Evolutionary conservation across 2,797 vertebrate genomes (phyloP).

Genomic region (Rhadinocentrus ornatus): DNA sequence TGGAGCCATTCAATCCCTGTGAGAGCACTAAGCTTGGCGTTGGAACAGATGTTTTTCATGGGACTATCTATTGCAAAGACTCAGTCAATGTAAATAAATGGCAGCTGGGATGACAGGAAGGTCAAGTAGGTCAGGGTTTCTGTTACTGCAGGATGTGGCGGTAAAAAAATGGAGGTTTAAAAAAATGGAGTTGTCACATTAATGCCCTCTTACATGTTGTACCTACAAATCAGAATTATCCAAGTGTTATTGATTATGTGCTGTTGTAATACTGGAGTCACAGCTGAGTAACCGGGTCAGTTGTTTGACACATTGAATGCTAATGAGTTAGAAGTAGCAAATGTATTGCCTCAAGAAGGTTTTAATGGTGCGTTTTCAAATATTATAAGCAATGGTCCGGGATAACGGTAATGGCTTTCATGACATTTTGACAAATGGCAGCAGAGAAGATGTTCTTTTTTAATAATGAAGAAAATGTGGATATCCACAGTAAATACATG

Average conservation of each 20-base stretch:
- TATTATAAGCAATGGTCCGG: background rate
- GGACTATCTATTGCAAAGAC: constrained; percentile 38
- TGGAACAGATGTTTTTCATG: constrained; percentile 65
- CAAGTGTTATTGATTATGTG: background rate
- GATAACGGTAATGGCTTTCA: background rate
- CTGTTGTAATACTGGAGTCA: background rate
- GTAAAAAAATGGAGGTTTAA: background rate
- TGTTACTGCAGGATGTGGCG: constrained; percentile 19
- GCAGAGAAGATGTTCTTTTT: background rate
- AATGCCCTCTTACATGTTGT: background rate
- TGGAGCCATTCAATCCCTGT: constrained; percentile 49
- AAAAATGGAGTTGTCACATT: background rate
- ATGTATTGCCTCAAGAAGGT: background rate
- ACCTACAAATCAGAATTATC: background rate
- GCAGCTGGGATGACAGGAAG: constrained; percentile 41
- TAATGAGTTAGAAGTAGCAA: constrained; percentile 16
- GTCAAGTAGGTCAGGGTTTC: constrained; percentile 28
- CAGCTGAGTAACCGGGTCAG: constrained; percentile 13
- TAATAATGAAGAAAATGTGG: background rate
- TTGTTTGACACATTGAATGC: constrained; percentile 8
- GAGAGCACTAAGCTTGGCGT: constrained; percentile 42
- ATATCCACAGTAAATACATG: background rate
- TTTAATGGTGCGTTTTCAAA: background rate
- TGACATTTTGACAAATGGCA: background rate
- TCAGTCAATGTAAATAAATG: constrained; percentile 59